These are phyloP conservation scores for Ditula angustiorana DNA, from an alignment of 2,888 invertebrate species.

Conservation along the genomic window DNA sequence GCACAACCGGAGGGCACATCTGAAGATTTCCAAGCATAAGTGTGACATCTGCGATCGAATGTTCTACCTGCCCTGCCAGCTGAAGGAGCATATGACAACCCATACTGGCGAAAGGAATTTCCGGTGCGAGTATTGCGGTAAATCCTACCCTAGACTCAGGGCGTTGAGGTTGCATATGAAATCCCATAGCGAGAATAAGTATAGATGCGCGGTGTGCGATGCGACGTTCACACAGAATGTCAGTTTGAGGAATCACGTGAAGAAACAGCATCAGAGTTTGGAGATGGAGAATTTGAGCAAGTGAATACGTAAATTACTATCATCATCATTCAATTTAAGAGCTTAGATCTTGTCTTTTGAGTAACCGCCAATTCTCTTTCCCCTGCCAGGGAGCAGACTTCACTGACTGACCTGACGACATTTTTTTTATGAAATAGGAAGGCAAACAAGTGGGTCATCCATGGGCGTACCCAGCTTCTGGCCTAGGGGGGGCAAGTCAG, in stretches of 20 bases:
- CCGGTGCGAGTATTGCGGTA: conserved; percentile 78
- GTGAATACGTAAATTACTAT: neutral
- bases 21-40: conserved; percentile 60
- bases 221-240: conserved; percentile 78
- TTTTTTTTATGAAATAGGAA: too few relatives aligned
- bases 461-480: too few relatives aligned
- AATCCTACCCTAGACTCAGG: conserved; percentile 76
- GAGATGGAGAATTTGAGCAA: conserved; percentile 46
- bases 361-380: too few relatives aligned
- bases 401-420: too few relatives aligned
- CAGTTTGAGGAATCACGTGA: conserved; percentile 78
- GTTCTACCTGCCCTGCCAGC: conserved; percentile 57
- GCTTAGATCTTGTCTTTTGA: too few relatives aligned
- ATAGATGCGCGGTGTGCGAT: conserved; percentile 73
- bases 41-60: conserved; percentile 73
- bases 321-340: too few relatives aligned
- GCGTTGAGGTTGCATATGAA: conserved; percentile 77
- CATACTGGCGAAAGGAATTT: conserved; percentile 81
- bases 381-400: too few relatives aligned
- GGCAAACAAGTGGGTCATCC: too few relatives aligned
- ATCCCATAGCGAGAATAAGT: conserved; percentile 78
- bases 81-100: conserved; percentile 80
- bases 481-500: too few relatives aligned
- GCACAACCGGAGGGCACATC: conserved; percentile 58
- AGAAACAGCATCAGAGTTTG: conserved; percentile 61